Conservation (phyloP, 2,113 vertebrate species). For the Ploceus nigricollis region DNA sequence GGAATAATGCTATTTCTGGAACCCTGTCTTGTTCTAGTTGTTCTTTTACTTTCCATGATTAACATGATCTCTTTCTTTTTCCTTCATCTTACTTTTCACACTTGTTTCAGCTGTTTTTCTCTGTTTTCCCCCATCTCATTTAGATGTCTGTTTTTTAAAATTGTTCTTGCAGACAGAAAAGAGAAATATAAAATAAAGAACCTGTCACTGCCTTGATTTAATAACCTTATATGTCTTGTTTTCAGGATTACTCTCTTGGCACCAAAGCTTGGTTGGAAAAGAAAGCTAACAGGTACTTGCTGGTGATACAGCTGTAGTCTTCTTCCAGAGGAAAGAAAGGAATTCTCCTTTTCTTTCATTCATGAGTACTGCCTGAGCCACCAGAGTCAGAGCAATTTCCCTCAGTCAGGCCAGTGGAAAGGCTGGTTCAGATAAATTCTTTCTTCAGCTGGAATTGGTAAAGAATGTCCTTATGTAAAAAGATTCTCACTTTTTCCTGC, state of each 20-base stretch:
- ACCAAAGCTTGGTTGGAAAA: neutral
- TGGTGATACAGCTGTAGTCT: neutral
- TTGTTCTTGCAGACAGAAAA: neutral
- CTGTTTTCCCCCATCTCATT: neutral
- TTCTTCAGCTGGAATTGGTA: neutral
- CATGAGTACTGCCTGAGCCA: neutral
- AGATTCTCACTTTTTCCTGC: neutral
- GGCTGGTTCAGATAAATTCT: neutral
- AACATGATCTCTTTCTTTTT: neutral
- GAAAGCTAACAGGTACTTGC: neutral
- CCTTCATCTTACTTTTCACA: neutral
- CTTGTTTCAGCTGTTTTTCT: neutral
- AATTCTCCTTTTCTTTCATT: neutral
- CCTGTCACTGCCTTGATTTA: neutral
- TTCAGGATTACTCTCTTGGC: neutral
- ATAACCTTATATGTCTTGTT: neutral
- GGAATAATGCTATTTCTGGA: conserved; percentile 19
- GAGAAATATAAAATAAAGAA: neutral
- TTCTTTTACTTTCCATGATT: neutral
- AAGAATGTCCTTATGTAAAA: neutral
- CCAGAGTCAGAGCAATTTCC: neutral
- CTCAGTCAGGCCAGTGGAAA: neutral
- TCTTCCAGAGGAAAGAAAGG: neutral
- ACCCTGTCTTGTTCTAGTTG: neutral
- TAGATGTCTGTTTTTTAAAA: neutral